Evolutionary conservation across 1,140 invertebrate species (phyloP).

Genomic region (Batillaria attramentaria): DNA sequence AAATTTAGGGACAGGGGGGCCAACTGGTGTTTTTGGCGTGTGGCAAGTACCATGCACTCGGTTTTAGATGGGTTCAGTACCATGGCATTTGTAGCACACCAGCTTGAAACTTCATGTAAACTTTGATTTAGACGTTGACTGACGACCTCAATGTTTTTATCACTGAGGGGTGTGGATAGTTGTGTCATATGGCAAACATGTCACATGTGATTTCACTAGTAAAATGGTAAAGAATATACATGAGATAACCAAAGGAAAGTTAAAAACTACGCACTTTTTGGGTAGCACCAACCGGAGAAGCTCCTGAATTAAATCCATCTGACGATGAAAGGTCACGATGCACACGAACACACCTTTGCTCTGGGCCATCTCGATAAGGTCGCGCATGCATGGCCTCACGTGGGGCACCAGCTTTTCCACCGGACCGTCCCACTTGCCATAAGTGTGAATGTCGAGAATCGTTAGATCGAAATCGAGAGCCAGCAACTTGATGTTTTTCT

Average conservation of each 20-base stretch:
- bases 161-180: not conserved
- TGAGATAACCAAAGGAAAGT: not conserved
- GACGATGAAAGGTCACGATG: constrained; percentile 68
- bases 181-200: no score
- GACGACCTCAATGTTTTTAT: no score
- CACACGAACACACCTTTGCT: constrained; percentile 60
- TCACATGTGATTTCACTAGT: no score
- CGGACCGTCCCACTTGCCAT: constrained; percentile 66
- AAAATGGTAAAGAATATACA: not conserved
- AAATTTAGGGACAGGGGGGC: no score
- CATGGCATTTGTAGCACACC: no score
- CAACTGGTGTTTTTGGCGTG: no score
- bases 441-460: constrained; percentile 66
- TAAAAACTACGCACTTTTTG: constrained; percentile 46
- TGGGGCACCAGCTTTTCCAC: constrained; percentile 59
- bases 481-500: constrained; percentile 64
- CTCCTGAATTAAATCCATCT: constrained; percentile 66
- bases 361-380: constrained; percentile 60
- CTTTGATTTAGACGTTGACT: no score
- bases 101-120: no score
- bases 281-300: constrained; percentile 60
- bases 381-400: constrained; percentile 66
- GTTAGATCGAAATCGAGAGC: constrained; percentile 71
- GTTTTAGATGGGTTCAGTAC: no score
- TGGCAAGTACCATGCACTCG: no score